phyloP scores from a whole-genome alignment of 2,888 invertebrate species.

The Aphodius granarius region DNA sequence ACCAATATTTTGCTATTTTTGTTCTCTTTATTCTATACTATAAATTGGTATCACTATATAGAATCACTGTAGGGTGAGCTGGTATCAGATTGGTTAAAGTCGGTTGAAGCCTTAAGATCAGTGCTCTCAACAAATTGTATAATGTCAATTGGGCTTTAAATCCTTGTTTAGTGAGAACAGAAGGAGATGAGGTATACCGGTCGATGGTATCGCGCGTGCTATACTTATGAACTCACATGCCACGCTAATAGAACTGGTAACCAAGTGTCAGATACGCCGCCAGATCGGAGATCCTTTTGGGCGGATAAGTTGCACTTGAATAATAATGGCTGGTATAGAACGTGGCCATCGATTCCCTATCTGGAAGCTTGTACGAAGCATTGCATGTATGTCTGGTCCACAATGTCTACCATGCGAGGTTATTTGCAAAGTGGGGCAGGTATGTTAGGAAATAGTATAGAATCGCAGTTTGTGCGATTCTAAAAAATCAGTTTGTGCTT shows the following conservation, averaged over 20 bases:
- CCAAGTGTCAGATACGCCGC: conserved; percentile 26
- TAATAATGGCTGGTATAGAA: conserved; percentile 4
- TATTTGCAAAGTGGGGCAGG: background rate
- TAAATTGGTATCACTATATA: too few relatives aligned
- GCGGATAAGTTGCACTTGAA: conserved; percentile 21
- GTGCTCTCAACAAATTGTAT: too few relatives aligned
- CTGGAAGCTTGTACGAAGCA: background rate
- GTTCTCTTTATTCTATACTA: too few relatives aligned
- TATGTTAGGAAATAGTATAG: background rate
- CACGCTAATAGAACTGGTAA: conserved; percentile 42
- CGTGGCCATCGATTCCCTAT: background rate
- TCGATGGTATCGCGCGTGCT: conserved; percentile 40
- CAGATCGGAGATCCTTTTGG: conserved; percentile 29
- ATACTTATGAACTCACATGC: conserved; percentile 42
- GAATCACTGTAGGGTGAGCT: too few relatives aligned
- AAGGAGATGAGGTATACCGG: background rate
- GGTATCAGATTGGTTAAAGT: too few relatives aligned
- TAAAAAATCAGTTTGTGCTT: too few relatives aligned
- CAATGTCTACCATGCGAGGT: background rate
- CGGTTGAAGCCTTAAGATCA: too few relatives aligned
- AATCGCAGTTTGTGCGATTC: too few relatives aligned
- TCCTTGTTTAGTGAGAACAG: too few relatives aligned
- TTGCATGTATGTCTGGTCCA: background rate
- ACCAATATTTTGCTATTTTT: too few relatives aligned
- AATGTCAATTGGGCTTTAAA: too few relatives aligned